Percentiles rank a stretch among this genome's conserved stretches.
These are phyloP conservation scores for Proisotoma minuta DNA, from an alignment of 2,888 invertebrate genomes.

Conservation along the genomic window DNA sequence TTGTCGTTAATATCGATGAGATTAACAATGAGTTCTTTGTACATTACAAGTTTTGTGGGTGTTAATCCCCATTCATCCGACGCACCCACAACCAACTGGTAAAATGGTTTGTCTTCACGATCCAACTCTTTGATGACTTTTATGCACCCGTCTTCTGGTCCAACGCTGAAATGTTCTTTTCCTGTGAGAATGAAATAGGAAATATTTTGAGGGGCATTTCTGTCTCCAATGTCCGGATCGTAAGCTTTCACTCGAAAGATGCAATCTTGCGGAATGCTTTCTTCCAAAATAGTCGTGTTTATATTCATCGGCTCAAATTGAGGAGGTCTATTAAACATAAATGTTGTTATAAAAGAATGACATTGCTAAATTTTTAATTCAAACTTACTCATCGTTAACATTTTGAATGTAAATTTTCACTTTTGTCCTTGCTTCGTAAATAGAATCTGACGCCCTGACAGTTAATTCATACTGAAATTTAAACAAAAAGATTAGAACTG, in stretches of 20 bases:
- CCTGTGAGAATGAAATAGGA: slow-evolving; percentile 67
- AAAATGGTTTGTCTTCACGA: slow-evolving; percentile 73
- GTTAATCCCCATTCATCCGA: slow-evolving; percentile 65
- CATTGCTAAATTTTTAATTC: neutral
- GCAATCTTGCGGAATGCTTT: slow-evolving; percentile 64
- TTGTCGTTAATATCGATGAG: slow-evolving; percentile 87
- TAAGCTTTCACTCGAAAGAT: slow-evolving; percentile 70
- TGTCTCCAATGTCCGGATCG: slow-evolving; percentile 78
- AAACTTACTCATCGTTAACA: slow-evolving; percentile 24
- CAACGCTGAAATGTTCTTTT: slow-evolving; percentile 67
- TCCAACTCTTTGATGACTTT: slow-evolving; percentile 69
- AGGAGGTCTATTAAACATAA: slow-evolving; percentile 57
- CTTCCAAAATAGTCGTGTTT: slow-evolving; percentile 70
- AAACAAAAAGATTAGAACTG: neutral
- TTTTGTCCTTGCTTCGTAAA: slow-evolving; percentile 73
- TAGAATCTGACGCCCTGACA: slow-evolving; percentile 77
- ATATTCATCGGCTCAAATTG: slow-evolving; percentile 64
- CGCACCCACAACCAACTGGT: slow-evolving; percentile 66
- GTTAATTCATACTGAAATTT: slow-evolving; percentile 67
- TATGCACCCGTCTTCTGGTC: slow-evolving; percentile 65
- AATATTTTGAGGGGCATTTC: slow-evolving; percentile 70
- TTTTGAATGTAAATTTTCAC: slow-evolving; percentile 61
- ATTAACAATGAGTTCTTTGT: slow-evolving; percentile 62
- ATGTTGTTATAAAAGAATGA: neutral
- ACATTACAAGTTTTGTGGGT: slow-evolving; percentile 60